A percentile compares a stretch with the other conserved stretches of the same genome.
Evolutionary conservation across 2,888 invertebrate genomes (phyloP).

Genomic region (Nephrotoma flavescens): DNA sequence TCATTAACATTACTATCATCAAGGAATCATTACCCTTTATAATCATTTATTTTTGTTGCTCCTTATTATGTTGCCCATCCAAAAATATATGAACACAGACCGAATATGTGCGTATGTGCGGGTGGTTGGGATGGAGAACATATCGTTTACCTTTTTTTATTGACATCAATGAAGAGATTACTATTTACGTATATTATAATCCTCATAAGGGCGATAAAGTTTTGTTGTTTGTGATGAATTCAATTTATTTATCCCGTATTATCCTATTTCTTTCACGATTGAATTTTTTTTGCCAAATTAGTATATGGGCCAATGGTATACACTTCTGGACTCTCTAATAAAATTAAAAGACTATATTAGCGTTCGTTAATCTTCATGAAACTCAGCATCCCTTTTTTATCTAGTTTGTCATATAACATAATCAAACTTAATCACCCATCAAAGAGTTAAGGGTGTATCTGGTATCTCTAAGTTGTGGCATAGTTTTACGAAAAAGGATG

Average conservation of each 20-base stretch:
- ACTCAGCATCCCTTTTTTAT: background rate
- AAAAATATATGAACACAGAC: background rate
- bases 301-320: no score
- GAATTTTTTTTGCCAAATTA: background rate
- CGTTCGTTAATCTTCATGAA: background rate
- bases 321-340: background rate
- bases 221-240: background rate
- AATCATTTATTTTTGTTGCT: background rate
- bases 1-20: background rate
- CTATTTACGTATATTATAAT: background rate
- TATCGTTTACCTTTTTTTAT: background rate
- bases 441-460: background rate
- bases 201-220: background rate
- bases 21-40: background rate
- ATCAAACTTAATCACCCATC: background rate
- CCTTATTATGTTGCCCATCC: background rate
- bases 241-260: background rate
- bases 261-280: background rate
- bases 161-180: background rate
- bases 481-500: background rate
- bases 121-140: background rate
- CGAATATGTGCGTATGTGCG: background rate
- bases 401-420: background rate
- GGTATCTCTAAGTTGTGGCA: background rate
- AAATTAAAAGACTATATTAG: background rate